Percentiles rank a stretch among this genome's conserved stretches.
Conservation (phyloP, 2,888 invertebrate species). For the Drosophila kambysellisi region DNA sequence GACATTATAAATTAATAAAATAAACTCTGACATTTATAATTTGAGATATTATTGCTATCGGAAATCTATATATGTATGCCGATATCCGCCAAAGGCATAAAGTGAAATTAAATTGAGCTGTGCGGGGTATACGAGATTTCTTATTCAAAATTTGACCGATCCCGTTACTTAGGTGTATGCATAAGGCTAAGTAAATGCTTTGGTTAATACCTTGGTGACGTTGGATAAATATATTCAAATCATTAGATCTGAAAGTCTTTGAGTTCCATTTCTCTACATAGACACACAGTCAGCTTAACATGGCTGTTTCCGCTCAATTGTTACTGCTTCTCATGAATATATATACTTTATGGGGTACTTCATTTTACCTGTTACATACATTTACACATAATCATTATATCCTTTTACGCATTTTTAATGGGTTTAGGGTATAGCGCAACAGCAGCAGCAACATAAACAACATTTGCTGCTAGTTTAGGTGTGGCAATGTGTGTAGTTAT, state of each 20-base stretch:
- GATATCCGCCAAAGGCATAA: too few species aligned
- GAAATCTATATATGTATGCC: too few species aligned
- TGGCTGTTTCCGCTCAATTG: background rate
- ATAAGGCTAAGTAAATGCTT: background rate
- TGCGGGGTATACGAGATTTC: too few species aligned
- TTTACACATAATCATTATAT: background rate
- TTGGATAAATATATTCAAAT: background rate
- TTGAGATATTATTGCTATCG: too few species aligned
- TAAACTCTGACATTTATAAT: too few species aligned
- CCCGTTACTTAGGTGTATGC: too few species aligned
- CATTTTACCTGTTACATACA: background rate
- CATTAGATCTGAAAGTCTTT: background rate
- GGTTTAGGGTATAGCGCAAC: background rate
- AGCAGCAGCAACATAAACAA: background rate
- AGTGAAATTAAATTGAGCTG: too few species aligned
- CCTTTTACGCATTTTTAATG: background rate
- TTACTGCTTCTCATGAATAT: background rate
- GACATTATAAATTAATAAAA: too few species aligned
- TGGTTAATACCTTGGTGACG: background rate
- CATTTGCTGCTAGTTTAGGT: conserved; percentile 14
- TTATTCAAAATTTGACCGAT: too few species aligned
- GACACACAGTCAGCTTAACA: too few species aligned
- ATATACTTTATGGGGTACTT: background rate
- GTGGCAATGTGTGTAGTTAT: conserved; percentile 60
- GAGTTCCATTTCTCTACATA: too few species aligned